Percentiles rank a stretch among this genome's conserved stretches.
Conservation (phyloP, 2,113 vertebrate species). For the Gymnobelideus leadbeateri region DNA sequence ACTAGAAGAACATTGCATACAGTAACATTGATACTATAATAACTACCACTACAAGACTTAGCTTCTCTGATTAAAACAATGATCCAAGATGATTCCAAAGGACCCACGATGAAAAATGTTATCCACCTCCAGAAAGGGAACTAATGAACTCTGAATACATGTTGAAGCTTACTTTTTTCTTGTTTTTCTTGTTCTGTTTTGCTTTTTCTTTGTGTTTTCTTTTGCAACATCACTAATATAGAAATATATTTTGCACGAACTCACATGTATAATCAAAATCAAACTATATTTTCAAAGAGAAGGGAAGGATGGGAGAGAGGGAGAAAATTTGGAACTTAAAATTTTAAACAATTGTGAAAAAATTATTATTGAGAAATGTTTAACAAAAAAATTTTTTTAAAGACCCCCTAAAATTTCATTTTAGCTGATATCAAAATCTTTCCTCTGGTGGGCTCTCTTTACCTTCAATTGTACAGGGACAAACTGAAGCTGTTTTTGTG, state of each 20-base stretch:
- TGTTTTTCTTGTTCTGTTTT: neutral
- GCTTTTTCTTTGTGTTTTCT: neutral
- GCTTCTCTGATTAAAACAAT: neutral
- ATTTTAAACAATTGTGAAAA: neutral
- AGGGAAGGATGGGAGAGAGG: neutral
- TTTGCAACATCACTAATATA: neutral
- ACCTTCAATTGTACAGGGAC: neutral
- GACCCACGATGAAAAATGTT: neutral
- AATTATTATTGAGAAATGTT: neutral
- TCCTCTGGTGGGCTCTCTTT: slow-evolving; percentile 1
- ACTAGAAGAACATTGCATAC: neutral
- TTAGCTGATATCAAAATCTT: neutral
- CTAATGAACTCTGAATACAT: neutral
- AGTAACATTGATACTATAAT: neutral
- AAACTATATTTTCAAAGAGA: neutral
- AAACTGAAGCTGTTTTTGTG: neutral
- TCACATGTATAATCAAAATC: neutral
- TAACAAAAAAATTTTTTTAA: neutral
- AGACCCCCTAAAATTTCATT: neutral
- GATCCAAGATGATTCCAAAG: neutral
- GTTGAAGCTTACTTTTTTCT: neutral
- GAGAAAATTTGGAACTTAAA: neutral
- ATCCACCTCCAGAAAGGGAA: neutral
- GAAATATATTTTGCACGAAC: neutral
- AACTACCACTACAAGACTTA: neutral